Base-by-base conservation (phyloP, 2,888 invertebrate species). In the Arctia plantaginis region DNA sequence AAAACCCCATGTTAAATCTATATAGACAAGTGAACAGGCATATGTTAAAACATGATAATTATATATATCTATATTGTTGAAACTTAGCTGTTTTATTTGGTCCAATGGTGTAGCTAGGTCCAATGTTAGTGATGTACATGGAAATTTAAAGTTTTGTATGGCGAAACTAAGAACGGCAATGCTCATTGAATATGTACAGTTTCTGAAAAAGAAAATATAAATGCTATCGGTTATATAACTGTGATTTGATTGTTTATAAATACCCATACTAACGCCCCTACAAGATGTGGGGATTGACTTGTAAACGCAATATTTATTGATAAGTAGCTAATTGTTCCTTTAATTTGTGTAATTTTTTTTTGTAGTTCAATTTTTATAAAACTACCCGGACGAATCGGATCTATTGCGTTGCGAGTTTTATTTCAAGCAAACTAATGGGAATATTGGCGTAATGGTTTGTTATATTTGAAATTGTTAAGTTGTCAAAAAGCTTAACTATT, bases 41-140 rank as follows among this genome's bases (percentile, higher is more conserved):
- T 86, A 86, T 87, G 89, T 90, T 90, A 85, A 85, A 85, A 87
- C 85, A 88, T 87, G 87, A 88, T 84, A 89, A 90, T 93, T 89
- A 90, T 90, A 59, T 20, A 47, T 59, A 91, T 59, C 85, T 91
- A 93, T 91, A 93, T 92, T 94, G 94, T 95, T 94, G 93, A 94
- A 88, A 91, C 89, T 90, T 93, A 93, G 91, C 92, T 93, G 94
- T 95, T 94, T 95, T 94, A 94, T 94, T 94, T 93, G 94, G 94
- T 92, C 94, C 91, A 92, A 87, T 87, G 86, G 85, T 89, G 83
- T 91, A 92, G 86, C 86, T 85, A 86, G 91, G 92, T 90, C 92
- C 93, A 94, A 94, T 93, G 94, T 94, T 93, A 90, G 89, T 91
- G 64, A 90, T 92, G 89, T 92, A 90, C 90, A 91, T 89, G 88